Base-by-base conservation (phyloP, 2,797 vertebrate genomes). In the Malurus splendens region DNA sequence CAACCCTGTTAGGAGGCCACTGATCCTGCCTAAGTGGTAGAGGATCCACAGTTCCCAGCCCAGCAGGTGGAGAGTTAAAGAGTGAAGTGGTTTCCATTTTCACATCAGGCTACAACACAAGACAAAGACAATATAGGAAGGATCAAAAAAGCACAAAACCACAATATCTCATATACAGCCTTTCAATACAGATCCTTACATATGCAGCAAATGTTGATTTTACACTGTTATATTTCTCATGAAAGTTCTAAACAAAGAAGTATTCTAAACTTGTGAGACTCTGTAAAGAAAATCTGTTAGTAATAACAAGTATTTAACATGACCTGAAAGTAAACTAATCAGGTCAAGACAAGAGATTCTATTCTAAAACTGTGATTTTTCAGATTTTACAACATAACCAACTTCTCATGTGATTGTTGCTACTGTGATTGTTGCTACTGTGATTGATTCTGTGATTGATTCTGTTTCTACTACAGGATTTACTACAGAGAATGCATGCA, bases 21-120 rank as follows among this genome's bases (percentile, higher is more conserved):
- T 71, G 88, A 75, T 98, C 97, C 77, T 97, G 97, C 60, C 97
- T 96, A 83, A 98, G 87, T 48, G 98, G 98, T 68, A 98, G 81
- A 36, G 97, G 97, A 94, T 98, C 98, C 56, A 96, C n/a, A 30
- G 98, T 98, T 89, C 94, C 95, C 61, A 98, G 60, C 28, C 98
- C 98, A 89, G 98, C 98, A 85, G 97, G 93, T 32, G 90, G 94
- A 70, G 97, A 96, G 45, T 94, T 95, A 50, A 87, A 85, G 30
- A 89, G 61, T 39, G 89, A 64, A 82, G 89, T 4, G 39, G 79
- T 41, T 56, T 92, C 72, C 44, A 57, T 55, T 56, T 92, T 79
- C 20, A 12, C 30, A 67, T 83, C 64, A 75, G 80, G 76, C 96
- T 97, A 87, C 66, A 94, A 87, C 36, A 60, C 32, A 78, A 56